Percentiles rank a stretch among this genome's conserved stretches.
Evolutionary conservation across 2,888 invertebrate genomes (phyloP).

Genomic region (Megamerina dolium): DNA sequence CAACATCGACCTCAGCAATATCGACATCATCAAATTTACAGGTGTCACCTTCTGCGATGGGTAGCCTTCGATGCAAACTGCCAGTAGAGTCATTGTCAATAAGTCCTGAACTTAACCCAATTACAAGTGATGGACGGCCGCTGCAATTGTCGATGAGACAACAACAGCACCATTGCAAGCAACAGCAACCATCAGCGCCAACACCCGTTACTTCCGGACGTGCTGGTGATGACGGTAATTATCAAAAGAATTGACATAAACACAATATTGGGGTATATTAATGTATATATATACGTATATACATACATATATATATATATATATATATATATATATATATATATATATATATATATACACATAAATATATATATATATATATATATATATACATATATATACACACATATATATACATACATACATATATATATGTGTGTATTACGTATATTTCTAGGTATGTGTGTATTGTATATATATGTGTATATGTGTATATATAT

Average conservation of each 20-base stretch:
- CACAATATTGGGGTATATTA: too few species aligned
- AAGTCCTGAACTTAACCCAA: constrained; percentile 63
- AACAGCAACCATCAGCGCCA: constrained; percentile 17
- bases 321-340: too few species aligned
- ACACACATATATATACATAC: constrained; percentile 11
- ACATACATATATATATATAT: too few species aligned
- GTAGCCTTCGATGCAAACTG: constrained; percentile 21
- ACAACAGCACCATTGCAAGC: constrained; percentile 16
- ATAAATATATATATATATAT: constrained; percentile 14
- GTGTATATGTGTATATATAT: too few species aligned
- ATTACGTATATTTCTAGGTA: too few species aligned
- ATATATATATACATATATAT: not conserved
- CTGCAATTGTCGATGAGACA: constrained; percentile 27
- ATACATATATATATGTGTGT: too few species aligned
- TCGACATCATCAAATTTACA: constrained; percentile 15
- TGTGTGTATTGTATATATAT: too few species aligned
- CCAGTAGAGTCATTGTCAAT: constrained; percentile 52
- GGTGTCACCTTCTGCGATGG: constrained; percentile 1
- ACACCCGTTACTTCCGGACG: constrained; percentile 24
- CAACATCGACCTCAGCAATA: constrained; percentile 19
- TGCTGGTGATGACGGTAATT: constrained; percentile 35
- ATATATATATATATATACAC: too few species aligned
- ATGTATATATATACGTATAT: too few species aligned
- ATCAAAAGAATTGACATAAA: constrained; percentile 27
- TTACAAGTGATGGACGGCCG: constrained; percentile 52